Percentiles rank a stretch among this genome's conserved stretches.
Evolutionary conservation across 2,113 vertebrate species (phyloP).

Genomic region (Dasypus novemcinctus): DNA sequence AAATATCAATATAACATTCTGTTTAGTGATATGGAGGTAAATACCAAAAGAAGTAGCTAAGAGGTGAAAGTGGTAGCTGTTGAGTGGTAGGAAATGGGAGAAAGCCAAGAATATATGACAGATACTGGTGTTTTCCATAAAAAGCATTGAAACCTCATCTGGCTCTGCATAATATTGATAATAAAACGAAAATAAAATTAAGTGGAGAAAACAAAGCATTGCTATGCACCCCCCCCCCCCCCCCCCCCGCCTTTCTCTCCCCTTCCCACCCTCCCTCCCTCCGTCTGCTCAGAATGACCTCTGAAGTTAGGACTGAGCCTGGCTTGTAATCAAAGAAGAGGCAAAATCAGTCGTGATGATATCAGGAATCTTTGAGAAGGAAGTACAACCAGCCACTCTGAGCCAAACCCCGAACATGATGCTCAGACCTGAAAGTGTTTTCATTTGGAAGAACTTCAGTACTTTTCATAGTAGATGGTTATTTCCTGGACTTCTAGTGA

Average conservation of each 20-base stretch:
- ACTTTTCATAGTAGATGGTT: not conserved
- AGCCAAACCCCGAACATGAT: not conserved
- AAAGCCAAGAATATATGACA: not conserved
- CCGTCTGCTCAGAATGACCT: not conserved
- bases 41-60: too few species aligned
- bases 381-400: not conserved
- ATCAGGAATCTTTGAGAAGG: not conserved
- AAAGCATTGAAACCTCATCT: not conserved
- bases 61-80: not conserved
- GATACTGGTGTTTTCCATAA: not conserved
- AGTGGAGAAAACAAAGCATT: not conserved
- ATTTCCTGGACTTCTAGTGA: not conserved
- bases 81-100: not conserved
- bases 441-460: constrained; percentile 5
- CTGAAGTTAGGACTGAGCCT: not conserved
- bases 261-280: not conserved
- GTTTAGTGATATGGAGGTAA: not conserved
- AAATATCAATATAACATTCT: not conserved
- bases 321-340: not conserved
- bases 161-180: constrained; percentile 13
- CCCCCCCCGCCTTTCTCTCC: too few species aligned
- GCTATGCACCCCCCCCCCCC: not conserved
- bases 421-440: not conserved
- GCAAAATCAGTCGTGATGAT: not conserved
- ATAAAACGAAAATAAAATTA: not conserved